phyloP scores from a whole-genome alignment of 2,888 invertebrate genomes.

The Oligia strigilis region DNA sequence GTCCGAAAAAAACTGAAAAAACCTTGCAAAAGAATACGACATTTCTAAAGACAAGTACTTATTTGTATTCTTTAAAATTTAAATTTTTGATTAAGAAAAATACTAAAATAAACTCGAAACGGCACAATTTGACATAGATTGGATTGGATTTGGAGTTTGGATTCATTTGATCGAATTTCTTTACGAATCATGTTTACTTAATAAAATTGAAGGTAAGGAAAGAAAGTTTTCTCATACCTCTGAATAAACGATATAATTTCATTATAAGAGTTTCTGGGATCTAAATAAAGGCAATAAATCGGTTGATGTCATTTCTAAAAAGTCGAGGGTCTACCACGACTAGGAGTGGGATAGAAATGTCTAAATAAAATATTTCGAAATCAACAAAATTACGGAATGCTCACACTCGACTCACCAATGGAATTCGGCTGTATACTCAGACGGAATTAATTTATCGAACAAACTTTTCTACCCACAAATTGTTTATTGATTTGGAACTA shows the following conservation, averaged over 20 bases:
- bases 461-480: slow-evolving; percentile 53
- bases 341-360: slow-evolving; percentile 20
- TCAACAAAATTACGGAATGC: slow-evolving; percentile 41
- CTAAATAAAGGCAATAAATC: neutral
- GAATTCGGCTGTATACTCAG: slow-evolving; percentile 29
- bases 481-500: slow-evolving; percentile 66
- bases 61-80: slow-evolving; percentile 1
- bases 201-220: neutral
- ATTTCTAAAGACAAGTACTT: neutral
- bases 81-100: slow-evolving; percentile 3
- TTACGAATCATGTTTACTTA: neutral
- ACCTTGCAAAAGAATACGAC: neutral
- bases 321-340: slow-evolving; percentile 27
- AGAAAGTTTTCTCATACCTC: neutral
- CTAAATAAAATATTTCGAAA: slow-evolving; percentile 31
- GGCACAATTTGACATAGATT: neutral
- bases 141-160: too few species aligned
- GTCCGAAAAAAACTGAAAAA: neutral
- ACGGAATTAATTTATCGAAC: slow-evolving; percentile 43
- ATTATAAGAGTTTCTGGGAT: neutral
- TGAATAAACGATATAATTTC: neutral
- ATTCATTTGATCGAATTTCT: neutral
- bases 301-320: slow-evolving; percentile 52
- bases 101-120: neutral
- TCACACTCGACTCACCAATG: slow-evolving; percentile 38